Evolutionary conservation across 1,140 invertebrate genomes (phyloP).

Genomic region (Leptonema lineaticorne): DNA sequence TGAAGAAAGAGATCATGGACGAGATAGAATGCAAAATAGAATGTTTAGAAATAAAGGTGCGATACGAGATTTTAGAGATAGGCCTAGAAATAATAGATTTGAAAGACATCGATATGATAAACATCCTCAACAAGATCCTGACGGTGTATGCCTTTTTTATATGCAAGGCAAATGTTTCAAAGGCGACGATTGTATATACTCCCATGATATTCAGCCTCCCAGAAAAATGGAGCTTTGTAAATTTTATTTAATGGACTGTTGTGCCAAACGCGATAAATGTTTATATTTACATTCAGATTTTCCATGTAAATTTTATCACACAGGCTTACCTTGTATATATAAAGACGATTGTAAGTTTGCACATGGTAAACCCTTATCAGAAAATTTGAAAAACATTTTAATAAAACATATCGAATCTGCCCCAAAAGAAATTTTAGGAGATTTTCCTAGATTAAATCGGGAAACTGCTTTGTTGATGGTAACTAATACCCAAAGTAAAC

Average conservation of each 20-base stretch:
- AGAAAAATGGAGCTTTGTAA: constrained; percentile 95
- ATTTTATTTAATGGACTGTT: constrained; percentile 94
- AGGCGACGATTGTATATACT: constrained; percentile 73
- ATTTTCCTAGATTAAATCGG: constrained; percentile 78
- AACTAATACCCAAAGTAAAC: constrained; percentile 65
- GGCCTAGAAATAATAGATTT: constrained; percentile 32
- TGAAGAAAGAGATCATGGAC: constrained; percentile 48
- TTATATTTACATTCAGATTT: constrained; percentile 96
- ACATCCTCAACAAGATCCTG: constrained; percentile 62
- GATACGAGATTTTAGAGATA: constrained; percentile 29
- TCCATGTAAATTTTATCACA: constrained; percentile 96
- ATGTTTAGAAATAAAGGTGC: constrained; percentile 26
- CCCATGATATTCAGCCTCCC: constrained; percentile 79
- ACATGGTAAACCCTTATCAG: constrained; percentile 79
- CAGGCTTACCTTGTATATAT: constrained; percentile 83
- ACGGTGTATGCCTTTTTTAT: constrained; percentile 75
- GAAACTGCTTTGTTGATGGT: constrained; percentile 73
- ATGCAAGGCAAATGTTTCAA: constrained; percentile 88
- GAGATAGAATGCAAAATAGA: constrained; percentile 42
- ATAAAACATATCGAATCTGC: constrained; percentile 86
- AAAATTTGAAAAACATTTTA: constrained; percentile 67
- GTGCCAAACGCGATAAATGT: constrained; percentile 93
- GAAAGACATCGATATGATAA: constrained; percentile 48
- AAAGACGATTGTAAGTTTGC: constrained; percentile 88
- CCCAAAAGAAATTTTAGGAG: constrained; percentile 85